Evolutionary conservation across 1,140 invertebrate genomes (phyloP).

Genomic region (Platyscapa corneri): DNA sequence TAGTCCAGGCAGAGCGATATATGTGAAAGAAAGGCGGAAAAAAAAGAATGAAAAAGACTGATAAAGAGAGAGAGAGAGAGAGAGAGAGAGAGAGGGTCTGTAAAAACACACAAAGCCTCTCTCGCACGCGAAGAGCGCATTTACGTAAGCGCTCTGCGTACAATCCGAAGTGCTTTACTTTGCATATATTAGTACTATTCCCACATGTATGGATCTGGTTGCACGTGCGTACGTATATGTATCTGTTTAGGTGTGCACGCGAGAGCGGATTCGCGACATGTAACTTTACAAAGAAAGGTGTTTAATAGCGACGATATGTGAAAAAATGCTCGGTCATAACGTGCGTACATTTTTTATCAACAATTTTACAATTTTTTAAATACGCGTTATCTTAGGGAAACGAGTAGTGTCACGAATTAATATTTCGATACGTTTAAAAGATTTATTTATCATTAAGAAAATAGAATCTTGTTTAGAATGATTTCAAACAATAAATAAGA

Average conservation of each 20-base stretch:
- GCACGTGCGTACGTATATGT: background rate
- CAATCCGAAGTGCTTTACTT: constrained; percentile 52
- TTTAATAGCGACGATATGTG: background rate
- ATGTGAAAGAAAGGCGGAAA: background rate
- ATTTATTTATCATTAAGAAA: no score
- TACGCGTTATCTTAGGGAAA: background rate
- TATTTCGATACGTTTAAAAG: background rate
- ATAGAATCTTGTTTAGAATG: no score
- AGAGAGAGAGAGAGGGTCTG: constrained; percentile 28
- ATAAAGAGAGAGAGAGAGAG: background rate
- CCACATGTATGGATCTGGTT: background rate
- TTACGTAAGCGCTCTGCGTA: constrained; percentile 51
- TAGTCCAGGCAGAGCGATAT: background rate
- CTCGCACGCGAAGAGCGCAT: constrained; percentile 31
- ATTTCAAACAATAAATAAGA: no score
- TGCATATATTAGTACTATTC: constrained; percentile 52
- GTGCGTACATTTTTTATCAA: background rate
- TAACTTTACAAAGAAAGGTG: background rate
- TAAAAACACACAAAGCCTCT: constrained; percentile 51
- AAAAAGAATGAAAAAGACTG: background rate
- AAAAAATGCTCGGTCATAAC: constrained; percentile 19
- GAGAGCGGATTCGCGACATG: background rate
- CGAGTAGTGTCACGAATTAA: background rate
- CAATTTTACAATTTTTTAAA: background rate
- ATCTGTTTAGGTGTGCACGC: background rate